Evolutionary conservation across 2,888 invertebrate genomes (phyloP), one percentile per base, ranked within the genome.

Genomic region (Epirrhoe alternata): DNA sequence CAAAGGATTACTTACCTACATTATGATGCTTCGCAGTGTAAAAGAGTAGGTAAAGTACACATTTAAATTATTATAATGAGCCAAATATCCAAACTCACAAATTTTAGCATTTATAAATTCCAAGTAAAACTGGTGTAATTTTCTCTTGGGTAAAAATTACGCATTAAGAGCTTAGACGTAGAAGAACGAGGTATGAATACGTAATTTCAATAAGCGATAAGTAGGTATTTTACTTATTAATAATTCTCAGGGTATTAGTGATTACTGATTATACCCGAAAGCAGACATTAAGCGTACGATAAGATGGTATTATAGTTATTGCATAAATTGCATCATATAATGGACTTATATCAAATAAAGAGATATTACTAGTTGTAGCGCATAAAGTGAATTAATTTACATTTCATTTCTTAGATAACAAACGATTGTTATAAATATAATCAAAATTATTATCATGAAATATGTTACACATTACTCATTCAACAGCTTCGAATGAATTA

Each of bases 151-250:
- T 77, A 74, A 74, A 76, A 84, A 85, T 83, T 80, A 81, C 70
- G 75, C 79, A 75, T 77, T 82, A 70, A 76, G 74, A 74, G 72
- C 74, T 69, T 65, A 67, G 55, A 67, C 79, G 69, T 71, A 71
- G 71, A 74, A 75, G 75, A 78, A 81, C 83, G 77, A 75, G 75
- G 65, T 67, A 57, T 75, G 88, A 89, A 87, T 88, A 81, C 75
- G 74, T 82, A 84, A 87, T 86, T 81, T 80, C 70, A 80, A 81
- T 79, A 75, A 72, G 45, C 62, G 58, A 51, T 56, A 62, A 31
- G 57, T 24, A 24, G 1, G 1, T 60, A 68, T 30, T 47, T 56
- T 60, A 55, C 62, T 61, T 60, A 64, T 67, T 67, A 68, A 71
- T 67, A 66, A 58, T 67, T 63, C 64, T 35, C n/a, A 53, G 54